A percentile compares a stretch with the other conserved stretches of the same genome.
Conservation (phyloP, 2,888 invertebrate genomes). For the Cremastobaeus sp. region DNA sequence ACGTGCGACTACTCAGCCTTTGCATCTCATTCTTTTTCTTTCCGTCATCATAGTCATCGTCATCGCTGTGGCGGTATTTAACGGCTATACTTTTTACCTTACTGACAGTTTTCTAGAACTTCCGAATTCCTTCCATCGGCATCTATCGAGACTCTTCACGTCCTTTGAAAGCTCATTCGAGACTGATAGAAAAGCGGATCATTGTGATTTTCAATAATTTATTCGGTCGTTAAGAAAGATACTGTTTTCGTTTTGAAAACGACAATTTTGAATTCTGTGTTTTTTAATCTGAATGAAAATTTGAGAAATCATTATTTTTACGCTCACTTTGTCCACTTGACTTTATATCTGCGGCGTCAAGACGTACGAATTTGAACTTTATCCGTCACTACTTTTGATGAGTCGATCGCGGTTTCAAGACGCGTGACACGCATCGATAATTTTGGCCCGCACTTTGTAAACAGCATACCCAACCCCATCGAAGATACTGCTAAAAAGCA, state of each 20-base stretch:
- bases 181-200: too few species aligned
- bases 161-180: too few species aligned
- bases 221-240: too few species aligned
- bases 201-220: too few species aligned
- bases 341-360: constrained; percentile 2
- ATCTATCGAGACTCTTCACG: too few species aligned
- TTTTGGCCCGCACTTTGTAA: constrained; percentile 54
- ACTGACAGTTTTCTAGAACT: constrained; percentile 5
- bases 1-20: constrained; percentile 49
- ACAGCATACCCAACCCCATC: constrained; percentile 39
- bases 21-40: constrained; percentile 49
- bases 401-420: constrained; percentile 46
- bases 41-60: constrained; percentile 48
- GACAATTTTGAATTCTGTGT: too few species aligned
- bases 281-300: too few species aligned
- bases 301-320: background rate
- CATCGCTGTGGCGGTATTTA: constrained; percentile 27
- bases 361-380: constrained; percentile 28
- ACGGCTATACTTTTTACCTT: background rate
- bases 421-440: constrained; percentile 54
- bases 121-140: too few species aligned
- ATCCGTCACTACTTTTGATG: constrained; percentile 34
- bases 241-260: too few species aligned
- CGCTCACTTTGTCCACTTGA: constrained; percentile 21
- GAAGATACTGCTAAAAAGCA: constrained; percentile 40